Base-by-base conservation (phyloP, 1,140 invertebrate species). In the Drosophila pectinifera region DNA sequence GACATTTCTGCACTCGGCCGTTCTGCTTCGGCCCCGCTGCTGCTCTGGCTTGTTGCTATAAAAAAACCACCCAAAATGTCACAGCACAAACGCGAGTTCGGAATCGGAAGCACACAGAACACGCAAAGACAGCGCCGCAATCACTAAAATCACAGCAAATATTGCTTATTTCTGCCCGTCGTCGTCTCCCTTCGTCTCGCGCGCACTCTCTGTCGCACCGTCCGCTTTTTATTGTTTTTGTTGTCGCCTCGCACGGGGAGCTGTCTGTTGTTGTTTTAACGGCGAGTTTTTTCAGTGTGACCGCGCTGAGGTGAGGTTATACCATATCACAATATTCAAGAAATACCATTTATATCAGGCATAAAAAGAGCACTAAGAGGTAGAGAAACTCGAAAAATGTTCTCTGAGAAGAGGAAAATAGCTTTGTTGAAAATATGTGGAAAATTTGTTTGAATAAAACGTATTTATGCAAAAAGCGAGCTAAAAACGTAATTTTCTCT, bases 231-330 rank as follows among this genome's bases (percentile, higher is more conserved):
- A 39, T 31, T 61, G 46, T 67, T 54, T 65, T 67, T 64, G 78
- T 45, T 53, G 28, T 22, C 61, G 36, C 26, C 63, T 31, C 24
- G 36, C 63, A 49, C 67, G 73, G 46, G 64, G 64, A 59, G 39
- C 36, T 41, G 11, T 43, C 39, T 69, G 51, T 75, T 80, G 77
- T 78, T 83, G 80, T 83, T 70, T 59, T 74, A 70, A 51, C 80
- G 58, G 48, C 48, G 63, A 74, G 62, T 73, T 74, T 74, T 74
- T 36, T n/a, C 59, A 70, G 38, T 48, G 16, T 42, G 41, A 5
- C 41, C 36, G 36, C 36, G 14, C 14, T 5, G 36, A 5, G 5
- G 14, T 2, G 36, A 14, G 14, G 14, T 38, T 14, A 6, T 38
- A 38, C 36, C 36, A 3, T 38, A 14, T 38, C 36, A 6, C 13